Evolutionary conservation across 2,888 invertebrate genomes (phyloP), one percentile per base, ranked within the genome.

Genomic region (Mesorhabditis belari): DNA sequence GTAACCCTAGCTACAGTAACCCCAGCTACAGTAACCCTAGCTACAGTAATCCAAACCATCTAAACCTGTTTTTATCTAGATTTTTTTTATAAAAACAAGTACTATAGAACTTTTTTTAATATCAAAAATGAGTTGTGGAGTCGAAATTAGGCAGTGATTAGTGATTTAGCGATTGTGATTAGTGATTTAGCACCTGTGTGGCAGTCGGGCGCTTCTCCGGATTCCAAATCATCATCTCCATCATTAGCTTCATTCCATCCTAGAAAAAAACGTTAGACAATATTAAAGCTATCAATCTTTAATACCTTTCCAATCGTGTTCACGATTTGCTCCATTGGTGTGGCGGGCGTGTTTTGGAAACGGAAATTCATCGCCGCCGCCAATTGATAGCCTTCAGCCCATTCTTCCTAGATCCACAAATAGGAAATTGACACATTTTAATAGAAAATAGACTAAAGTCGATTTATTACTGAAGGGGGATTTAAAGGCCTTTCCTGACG

Each of bases 361-460:
- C 91, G 89, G 82, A 96, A 95, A 77, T 95, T 94, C 86, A 98
- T 90, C 58, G 90, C 88, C 4, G 89, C 87, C 0, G 96, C 94
- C 67, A 98, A 84, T 70, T 90, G 88, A 83, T 90, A 90, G 4
- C 96, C 96, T 80, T 96, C 96, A 1, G 91, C 88, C 96, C 96
- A 98, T 68, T 90, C 89, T 72, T 87, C 88, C 88, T 90, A 74
- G n/a, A 78, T n/a, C n/a, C n/a, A n/a, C n/a, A n/a, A n/a, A n/a
- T n/a, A n/a, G n/a, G n/a, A n/a, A n/a, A n/a, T n/a, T 6, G 21
- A 1, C 21, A 1, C 12, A 50, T 2, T 50, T 50, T 9, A 2
- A 19, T 6, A 23, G 21, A 6, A 50, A 19, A 9, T 1, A 50
- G 19, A 50, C 6, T n/a, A 1, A 50, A 19, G 21, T 9, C 17